Conservation (phyloP, 2,888 invertebrate species). For the Danaus chrysippus region DNA sequence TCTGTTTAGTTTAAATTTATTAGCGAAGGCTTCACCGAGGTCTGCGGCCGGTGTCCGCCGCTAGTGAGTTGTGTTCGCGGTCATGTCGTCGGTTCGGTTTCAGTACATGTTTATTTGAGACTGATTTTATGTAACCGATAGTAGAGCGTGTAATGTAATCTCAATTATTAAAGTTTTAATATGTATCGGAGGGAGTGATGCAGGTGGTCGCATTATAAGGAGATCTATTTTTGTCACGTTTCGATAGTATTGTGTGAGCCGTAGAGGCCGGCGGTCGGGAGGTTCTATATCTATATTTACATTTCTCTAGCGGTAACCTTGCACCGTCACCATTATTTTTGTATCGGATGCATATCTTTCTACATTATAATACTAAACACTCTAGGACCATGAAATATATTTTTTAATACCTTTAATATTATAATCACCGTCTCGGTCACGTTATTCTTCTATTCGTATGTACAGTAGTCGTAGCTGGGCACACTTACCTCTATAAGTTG, state of each 20-base stretch:
- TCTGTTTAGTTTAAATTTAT: slow-evolving; percentile 67
- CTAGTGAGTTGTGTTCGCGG: slow-evolving; percentile 25
- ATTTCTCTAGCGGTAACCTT: slow-evolving; percentile 11
- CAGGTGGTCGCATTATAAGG: slow-evolving; percentile 57
- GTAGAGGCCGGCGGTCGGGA: slow-evolving; percentile 66
- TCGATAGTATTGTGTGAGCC: slow-evolving; percentile 43
- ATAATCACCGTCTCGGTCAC: not conserved
- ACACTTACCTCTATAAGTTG: too few relatives aligned
- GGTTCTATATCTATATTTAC: not conserved
- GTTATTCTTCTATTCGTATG: too few relatives aligned
- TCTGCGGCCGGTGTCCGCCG: slow-evolving; percentile 41
- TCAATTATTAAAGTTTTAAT: not conserved
- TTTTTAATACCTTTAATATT: slow-evolving; percentile 17
- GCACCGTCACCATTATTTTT: slow-evolving; percentile 31
- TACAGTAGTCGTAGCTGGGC: too few relatives aligned
- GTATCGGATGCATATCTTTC: slow-evolving; percentile 32
- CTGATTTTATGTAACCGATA: slow-evolving; percentile 73
- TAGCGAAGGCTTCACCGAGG: slow-evolving; percentile 51
- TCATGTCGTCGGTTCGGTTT: slow-evolving; percentile 13
- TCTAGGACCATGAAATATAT: slow-evolving; percentile 34
- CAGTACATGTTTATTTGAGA: slow-evolving; percentile 55
- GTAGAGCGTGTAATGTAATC: slow-evolving; percentile 8
- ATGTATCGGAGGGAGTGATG: not conserved
- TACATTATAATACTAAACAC: slow-evolving; percentile 22
- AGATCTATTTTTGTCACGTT: slow-evolving; percentile 75